Conservation (phyloP, 2,797 vertebrate species). For the Eurystomus glaucurus region DNA sequence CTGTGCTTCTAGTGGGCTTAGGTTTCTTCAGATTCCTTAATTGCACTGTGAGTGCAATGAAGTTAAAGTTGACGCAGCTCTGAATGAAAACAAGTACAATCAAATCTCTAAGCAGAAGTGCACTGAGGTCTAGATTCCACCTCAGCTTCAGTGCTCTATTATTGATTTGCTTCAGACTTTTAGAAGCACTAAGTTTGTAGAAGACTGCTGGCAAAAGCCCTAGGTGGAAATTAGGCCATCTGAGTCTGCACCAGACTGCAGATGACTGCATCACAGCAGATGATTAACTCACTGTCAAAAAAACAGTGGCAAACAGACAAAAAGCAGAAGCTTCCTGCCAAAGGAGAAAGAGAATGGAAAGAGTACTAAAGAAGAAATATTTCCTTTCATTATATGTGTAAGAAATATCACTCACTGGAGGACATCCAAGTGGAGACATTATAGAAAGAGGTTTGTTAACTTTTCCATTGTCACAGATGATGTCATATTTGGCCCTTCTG, state of each 20-base stretch:
- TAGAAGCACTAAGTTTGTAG: background rate
- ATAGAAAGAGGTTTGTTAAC: background rate
- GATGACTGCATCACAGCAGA: background rate
- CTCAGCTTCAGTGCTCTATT: background rate
- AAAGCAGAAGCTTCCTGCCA: background rate
- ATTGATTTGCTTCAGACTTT: background rate
- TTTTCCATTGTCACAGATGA: background rate
- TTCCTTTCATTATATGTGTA: background rate
- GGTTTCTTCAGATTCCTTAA: background rate
- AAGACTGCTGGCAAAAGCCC: background rate
- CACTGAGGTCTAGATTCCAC: background rate
- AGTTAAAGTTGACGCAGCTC: background rate
- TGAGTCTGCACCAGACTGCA: background rate
- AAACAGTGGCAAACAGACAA: background rate
- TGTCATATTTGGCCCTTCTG: background rate
- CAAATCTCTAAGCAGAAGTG: background rate
- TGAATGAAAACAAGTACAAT: background rate
- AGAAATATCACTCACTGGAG: background rate
- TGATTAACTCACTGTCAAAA: constrained; percentile 8
- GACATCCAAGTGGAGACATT: fast-evolving
- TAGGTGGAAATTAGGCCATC: background rate
- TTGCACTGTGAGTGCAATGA: background rate
- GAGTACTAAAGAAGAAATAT: background rate
- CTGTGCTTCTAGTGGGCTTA: background rate
- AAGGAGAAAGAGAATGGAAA: background rate